Base-by-base conservation (phyloP, 2,888 invertebrate genomes). In the Platycheirus albimanus region DNA sequence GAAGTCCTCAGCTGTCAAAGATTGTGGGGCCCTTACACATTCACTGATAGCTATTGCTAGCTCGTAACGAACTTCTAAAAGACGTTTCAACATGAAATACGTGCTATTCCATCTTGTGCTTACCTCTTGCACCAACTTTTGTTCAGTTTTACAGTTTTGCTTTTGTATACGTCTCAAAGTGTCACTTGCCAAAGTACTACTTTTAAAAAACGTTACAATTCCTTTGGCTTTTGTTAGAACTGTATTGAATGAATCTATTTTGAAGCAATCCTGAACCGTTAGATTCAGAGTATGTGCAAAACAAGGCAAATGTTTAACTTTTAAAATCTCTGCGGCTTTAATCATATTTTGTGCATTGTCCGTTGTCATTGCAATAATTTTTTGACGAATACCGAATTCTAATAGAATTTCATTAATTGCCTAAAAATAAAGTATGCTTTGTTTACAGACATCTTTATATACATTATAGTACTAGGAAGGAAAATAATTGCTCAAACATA, bases 231-330 rank as follows among this genome's bases (percentile, higher is more conserved):
- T 45, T 3, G 2, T 10, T 19, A 45, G 17, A 45, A 45, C 13
- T 45, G 7, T 3, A 2, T 2, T 3, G 13, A 45, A 45, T 10
- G 19, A 17, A 17, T 17, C 8, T 3, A 45, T 5, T 19, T 45
- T 45, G 19, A 45, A 45, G 13, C 45, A 19, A 4, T 45, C 45
- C 6, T 45, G 19, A 17, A 45, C 45, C 3, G 6, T 17, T 19
- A 45, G 19, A 6, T 45, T 45, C n/a, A 45, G 45, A 2, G 45
- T 45, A 17, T 45, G 45, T 19, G 45, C 45, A 45, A 45, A 45
- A 19, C 45, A 45, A 8, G 17, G 17, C 1, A 45, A 19, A 19
- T 45, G 45, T 7, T 6, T 13, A 10, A 45, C 8, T 1, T 45
- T 45, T 4, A 19, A n/a, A 10, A 45, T 3, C 10, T 17, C 19